These are phyloP conservation scores for Echinops telfairi DNA, from an alignment of 2,113 vertebrate genomes.

Conservation along the genomic window DNA sequence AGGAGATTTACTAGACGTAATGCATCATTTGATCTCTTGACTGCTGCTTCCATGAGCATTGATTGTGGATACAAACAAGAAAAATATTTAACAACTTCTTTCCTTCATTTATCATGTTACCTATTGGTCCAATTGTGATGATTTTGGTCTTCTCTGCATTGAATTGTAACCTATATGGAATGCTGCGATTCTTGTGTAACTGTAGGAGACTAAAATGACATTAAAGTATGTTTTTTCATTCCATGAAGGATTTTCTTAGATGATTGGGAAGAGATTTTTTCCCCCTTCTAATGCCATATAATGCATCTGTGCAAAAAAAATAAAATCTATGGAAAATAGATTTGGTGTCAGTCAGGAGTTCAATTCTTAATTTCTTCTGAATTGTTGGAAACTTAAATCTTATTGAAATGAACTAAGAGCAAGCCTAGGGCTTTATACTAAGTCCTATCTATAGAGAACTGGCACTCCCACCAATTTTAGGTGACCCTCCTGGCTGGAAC, in stretches of 20 bases:
- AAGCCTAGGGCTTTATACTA: background rate
- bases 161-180: too few relatives aligned
- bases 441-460: background rate
- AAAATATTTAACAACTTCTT: too few relatives aligned
- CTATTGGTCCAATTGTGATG: too few relatives aligned
- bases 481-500: background rate
- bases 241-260: conserved; percentile 16
- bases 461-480: background rate
- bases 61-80: too few relatives aligned
- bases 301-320: background rate
- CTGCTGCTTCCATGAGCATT: too few relatives aligned
- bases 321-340: conserved; percentile 13
- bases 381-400: background rate
- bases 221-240: conserved; percentile 1
- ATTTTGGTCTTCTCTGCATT: too few relatives aligned
- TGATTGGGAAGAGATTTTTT: background rate
- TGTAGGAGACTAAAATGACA: conserved; percentile 20
- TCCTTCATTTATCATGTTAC: too few relatives aligned
- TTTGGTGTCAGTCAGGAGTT: background rate
- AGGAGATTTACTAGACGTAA: too few relatives aligned
- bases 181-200: background rate
- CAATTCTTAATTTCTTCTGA: conserved; percentile 50
- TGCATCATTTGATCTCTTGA: too few relatives aligned
- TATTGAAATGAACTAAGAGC: background rate
- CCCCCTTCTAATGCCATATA: background rate